phyloP scores from a whole-genome alignment of 35 echinoderm and acorn worm species.

The Diadema setosum region DNA sequence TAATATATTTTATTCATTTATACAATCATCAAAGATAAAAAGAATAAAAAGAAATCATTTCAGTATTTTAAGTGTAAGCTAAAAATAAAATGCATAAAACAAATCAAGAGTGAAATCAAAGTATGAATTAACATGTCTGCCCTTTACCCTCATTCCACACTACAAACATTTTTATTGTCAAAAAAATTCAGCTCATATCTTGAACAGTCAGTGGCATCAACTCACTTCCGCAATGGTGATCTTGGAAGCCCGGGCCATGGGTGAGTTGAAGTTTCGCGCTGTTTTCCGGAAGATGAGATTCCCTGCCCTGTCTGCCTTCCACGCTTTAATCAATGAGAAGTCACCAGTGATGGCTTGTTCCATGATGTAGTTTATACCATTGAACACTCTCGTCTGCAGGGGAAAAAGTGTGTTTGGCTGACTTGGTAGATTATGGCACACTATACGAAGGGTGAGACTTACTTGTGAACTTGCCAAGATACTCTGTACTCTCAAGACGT shows the following conservation, averaged over 20 bases:
- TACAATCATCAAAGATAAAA: too few relatives aligned
- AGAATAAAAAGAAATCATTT: too few relatives aligned
- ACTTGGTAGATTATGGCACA: too few relatives aligned
- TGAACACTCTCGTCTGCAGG: slow-evolving; percentile 66
- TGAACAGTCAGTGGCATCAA: too few relatives aligned
- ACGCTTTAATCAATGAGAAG: slow-evolving; percentile 92
- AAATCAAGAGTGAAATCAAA: background rate
- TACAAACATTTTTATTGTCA: background rate
- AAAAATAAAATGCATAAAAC: too few relatives aligned
- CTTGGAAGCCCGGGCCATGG: slow-evolving; percentile 85
- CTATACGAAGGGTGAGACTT: too few relatives aligned
- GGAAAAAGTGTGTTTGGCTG: too few relatives aligned
- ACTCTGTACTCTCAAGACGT: too few relatives aligned
- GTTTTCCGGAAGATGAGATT: slow-evolving; percentile 98
- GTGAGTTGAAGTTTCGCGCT: slow-evolving; percentile 90
- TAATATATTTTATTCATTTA: too few relatives aligned
- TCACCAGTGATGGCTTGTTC: slow-evolving; percentile 91
- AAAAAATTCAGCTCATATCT: too few relatives aligned
- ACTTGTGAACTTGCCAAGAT: too few relatives aligned
- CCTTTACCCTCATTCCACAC: background rate
- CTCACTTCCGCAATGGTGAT: slow-evolving; percentile 92
- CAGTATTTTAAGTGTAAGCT: too few relatives aligned
- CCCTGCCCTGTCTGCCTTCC: slow-evolving; percentile 97
- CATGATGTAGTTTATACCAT: slow-evolving; percentile 97
- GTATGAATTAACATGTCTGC: background rate